These are phyloP conservation scores for Malurus alboscapulatus DNA, from an alignment of 2,113 vertebrate genomes.

Conservation along the genomic window DNA sequence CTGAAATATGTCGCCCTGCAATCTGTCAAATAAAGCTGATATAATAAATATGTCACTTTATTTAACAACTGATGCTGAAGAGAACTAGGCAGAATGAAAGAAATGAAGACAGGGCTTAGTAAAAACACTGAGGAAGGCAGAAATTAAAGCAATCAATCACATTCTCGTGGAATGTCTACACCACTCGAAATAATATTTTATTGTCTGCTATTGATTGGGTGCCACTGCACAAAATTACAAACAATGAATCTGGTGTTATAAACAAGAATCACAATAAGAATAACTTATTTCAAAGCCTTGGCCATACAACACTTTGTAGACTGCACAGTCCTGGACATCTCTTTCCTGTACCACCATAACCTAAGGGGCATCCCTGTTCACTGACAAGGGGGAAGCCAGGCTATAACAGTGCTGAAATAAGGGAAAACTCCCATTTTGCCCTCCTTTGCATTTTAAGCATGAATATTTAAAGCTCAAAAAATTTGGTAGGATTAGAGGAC, in stretches of 20 bases:
- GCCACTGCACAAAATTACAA: conserved; percentile 67
- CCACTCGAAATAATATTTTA: conserved; percentile 72
- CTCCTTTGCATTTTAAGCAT: neutral
- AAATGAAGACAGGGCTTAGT: conserved; percentile 61
- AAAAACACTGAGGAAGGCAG: conserved; percentile 67
- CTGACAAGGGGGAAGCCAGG: neutral
- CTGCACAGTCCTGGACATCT: neutral
- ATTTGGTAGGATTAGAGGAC: neutral
- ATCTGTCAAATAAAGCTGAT: conserved; percentile 74
- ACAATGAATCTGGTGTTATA: conserved; percentile 70
- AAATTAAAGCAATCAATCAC: conserved; percentile 78
- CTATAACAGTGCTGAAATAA: neutral
- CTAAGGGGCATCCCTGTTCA: neutral
- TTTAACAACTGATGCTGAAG: conserved; percentile 69
- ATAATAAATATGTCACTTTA: conserved; percentile 75
- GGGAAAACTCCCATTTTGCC: neutral
- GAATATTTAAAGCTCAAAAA: neutral
- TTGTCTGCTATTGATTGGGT: conserved; percentile 72
- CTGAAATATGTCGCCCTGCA: conserved; percentile 18
- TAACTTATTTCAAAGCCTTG: conserved; percentile 34
- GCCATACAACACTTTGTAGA: neutral
- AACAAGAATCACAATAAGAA: conserved; percentile 62
- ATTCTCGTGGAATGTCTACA: conserved; percentile 52
- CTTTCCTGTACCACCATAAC: neutral
- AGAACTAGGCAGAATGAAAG: conserved; percentile 60